Conservation (phyloP, 2,113 vertebrate species). For the Prunella himalayana region DNA sequence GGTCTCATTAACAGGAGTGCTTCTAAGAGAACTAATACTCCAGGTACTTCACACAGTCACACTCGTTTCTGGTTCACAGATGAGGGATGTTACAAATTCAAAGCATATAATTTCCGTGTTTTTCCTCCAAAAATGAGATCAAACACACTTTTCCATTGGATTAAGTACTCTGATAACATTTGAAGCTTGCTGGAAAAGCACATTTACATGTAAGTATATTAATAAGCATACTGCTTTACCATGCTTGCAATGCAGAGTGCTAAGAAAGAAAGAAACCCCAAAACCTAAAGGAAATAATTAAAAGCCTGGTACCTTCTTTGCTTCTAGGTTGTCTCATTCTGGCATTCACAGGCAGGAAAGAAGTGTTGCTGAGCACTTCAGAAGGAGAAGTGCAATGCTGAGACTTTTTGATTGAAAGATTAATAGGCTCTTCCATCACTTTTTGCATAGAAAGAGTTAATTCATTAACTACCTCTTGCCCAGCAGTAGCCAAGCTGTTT, state of each 20-base stretch:
- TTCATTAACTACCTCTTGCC: constrained; percentile 53
- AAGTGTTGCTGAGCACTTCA: not conserved
- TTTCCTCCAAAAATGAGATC: constrained; percentile 10
- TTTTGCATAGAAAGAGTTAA: constrained; percentile 69
- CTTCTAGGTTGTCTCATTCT: constrained; percentile 43
- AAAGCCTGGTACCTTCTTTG: constrained; percentile 67
- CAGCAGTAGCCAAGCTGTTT: constrained; percentile 2
- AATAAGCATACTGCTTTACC: not conserved
- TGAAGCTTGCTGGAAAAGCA: not conserved
- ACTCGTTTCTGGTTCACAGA: not conserved
- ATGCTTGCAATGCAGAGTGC: not conserved
- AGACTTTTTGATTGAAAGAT: constrained; percentile 76
- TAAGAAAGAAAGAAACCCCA: not conserved
- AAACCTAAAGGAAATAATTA: not conserved
- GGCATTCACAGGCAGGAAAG: constrained; percentile 15
- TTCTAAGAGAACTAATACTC: not conserved
- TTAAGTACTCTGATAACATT: constrained; percentile 13
- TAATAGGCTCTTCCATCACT: constrained; percentile 79
- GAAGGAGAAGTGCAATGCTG: constrained; percentile 1
- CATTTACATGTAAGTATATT: not conserved
- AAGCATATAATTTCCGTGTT: not conserved
- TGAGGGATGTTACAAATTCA: not conserved
- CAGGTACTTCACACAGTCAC: constrained; percentile 7
- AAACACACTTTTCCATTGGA: not conserved
- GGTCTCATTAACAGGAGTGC: not conserved